These are phyloP conservation scores for Hemicentrotus pulcherrimus DNA, from an alignment of 35 echinoderm and acorn worm genomes.

Conservation along the genomic window DNA sequence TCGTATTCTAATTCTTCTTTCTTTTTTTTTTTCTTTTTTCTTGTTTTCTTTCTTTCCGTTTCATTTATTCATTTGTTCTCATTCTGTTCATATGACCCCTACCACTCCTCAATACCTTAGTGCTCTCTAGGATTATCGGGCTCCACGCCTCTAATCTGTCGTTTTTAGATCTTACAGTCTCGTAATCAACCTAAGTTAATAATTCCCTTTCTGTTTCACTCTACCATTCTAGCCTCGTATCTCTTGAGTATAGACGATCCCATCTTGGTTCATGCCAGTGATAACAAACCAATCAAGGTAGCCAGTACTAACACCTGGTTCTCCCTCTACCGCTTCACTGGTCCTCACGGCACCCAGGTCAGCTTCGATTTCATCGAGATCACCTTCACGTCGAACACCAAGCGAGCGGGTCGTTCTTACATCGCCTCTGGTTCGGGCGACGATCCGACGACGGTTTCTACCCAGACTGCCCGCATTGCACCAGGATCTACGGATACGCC, in stretches of 20 bases:
- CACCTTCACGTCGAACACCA: background rate
- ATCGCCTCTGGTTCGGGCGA: slow-evolving; percentile 7
- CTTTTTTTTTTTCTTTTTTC: too few relatives aligned
- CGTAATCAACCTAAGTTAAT: too few relatives aligned
- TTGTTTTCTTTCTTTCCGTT: too few relatives aligned
- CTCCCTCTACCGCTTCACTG: slow-evolving; percentile 10
- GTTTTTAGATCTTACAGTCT: too few relatives aligned
- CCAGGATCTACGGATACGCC: background rate
- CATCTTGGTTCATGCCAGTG: background rate
- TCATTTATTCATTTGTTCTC: too few relatives aligned
- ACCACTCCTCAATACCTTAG: too few relatives aligned
- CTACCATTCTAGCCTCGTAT: background rate
- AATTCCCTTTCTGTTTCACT: background rate
- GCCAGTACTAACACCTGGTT: slow-evolving; percentile 15
- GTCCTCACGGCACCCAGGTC: background rate
- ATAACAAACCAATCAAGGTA: slow-evolving; percentile 1
- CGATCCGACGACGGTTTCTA: background rate
- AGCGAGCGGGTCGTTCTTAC: background rate
- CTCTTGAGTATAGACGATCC: background rate
- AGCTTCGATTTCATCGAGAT: slow-evolving; percentile 14
- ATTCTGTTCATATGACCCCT: too few relatives aligned
- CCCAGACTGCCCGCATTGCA: background rate
- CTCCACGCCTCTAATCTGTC: too few relatives aligned
- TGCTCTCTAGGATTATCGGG: too few relatives aligned
- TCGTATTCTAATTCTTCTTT: too few relatives aligned